These are phyloP conservation scores for Ceratosolen solmsi DNA, from an alignment of 1,140 invertebrate genomes.

Conservation along the genomic window DNA sequence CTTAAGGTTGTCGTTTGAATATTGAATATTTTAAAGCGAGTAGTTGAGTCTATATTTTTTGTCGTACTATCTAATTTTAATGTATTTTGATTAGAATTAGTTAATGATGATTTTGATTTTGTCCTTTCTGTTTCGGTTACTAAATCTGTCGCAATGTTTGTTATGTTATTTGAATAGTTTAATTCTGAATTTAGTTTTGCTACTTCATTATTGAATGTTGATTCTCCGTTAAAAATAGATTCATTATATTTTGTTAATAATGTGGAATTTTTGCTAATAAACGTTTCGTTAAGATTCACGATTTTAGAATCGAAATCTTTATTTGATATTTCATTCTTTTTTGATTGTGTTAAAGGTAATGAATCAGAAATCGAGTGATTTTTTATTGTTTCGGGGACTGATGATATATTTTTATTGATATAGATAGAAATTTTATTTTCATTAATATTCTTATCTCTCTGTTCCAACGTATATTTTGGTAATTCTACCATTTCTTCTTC, in stretches of 20 bases:
- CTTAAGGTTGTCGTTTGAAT: constrained; percentile 24
- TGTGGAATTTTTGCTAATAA: neutral
- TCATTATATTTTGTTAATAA: neutral
- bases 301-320: neutral
- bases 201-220: constrained; percentile 23
- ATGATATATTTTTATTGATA: neutral
- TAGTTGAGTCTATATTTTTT: neutral
- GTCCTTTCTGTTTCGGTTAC: neutral
- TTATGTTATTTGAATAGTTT: constrained; percentile 29
- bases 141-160: constrained; percentile 1
- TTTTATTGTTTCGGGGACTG: neutral
- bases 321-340: constrained; percentile 7
- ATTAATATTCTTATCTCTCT: constrained; percentile 12
- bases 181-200: constrained; percentile 5
- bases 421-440: neutral
- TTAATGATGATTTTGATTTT: neutral
- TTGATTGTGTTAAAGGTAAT: constrained; percentile 30
- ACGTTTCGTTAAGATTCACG: neutral
- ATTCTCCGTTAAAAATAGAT: neutral
- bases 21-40: neutral
- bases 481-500: constrained; percentile 20
- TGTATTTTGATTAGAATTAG: neutral
- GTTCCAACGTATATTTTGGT: neutral
- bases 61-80: neutral
- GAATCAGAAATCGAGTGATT: constrained; percentile 46